phyloP scores from a whole-genome alignment of 2,797 vertebrate species.

The Micrastur ruficollis region DNA sequence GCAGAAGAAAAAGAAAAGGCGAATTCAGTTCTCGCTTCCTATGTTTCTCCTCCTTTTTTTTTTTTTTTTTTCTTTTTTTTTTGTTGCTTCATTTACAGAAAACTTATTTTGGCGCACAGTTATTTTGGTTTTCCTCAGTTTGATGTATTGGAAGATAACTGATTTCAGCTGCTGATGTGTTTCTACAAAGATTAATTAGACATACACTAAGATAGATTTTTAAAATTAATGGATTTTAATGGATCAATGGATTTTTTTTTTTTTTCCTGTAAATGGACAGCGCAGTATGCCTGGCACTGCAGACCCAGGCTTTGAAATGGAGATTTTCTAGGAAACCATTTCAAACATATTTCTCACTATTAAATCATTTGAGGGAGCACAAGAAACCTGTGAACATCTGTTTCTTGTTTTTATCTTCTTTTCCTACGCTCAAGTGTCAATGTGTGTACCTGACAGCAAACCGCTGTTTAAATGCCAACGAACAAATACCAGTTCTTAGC shows the following conservation, averaged over 20 bases:
- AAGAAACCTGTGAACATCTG: not conserved
- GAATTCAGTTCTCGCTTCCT: not conserved
- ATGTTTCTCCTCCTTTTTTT: not conserved
- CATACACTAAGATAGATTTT: not conserved
- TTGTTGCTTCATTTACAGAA: not conserved
- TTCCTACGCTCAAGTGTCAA: not conserved
- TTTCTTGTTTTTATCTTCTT: not conserved
- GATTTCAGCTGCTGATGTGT: not conserved
- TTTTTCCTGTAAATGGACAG: not conserved
- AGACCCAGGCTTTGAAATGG: not conserved
- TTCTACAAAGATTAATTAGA: not conserved
- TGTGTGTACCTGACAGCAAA: not conserved
- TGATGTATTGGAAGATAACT: not conserved
- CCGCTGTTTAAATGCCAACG: not conserved
- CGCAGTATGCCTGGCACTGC: not conserved
- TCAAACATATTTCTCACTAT: not conserved
- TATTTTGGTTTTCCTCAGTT: not conserved
- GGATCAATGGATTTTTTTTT: not conserved
- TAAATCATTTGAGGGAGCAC: not conserved
- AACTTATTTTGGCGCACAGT: not conserved
- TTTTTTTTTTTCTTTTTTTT: not conserved
- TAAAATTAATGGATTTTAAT: not conserved
- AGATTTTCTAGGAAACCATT: not conserved
- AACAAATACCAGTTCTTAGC: not conserved
- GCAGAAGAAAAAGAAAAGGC: not conserved